Base-by-base conservation (phyloP, 2,888 invertebrate genomes). In the Nyleta sp. region DNA sequence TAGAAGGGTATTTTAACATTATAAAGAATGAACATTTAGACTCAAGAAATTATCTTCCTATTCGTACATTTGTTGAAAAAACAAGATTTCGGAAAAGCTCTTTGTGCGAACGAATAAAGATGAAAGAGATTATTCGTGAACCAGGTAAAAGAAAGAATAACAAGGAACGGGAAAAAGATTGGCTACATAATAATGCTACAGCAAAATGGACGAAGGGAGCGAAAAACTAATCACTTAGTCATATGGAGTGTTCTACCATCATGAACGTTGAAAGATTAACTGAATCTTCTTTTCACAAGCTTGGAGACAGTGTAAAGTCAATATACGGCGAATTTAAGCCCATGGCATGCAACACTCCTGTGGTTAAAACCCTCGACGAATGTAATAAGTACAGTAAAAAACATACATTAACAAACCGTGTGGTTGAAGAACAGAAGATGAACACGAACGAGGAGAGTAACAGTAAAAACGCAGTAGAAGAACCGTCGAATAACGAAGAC, bases 191-290 rank as follows among this genome's bases (percentile, higher is more conserved):
- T 1, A 20, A 53, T 35, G 35, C 53, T 0, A 18, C 11, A 7
- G 53, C 35, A 7, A 10, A 33, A 53, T 53, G 53, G 53, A 33
- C 35, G 8, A 53, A 35, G 35, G 35, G 22, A 35, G 6, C 8
- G 6, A 53, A 53, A 20, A 33, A 17, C 1, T 18, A 6, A 20
- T 18, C 20, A 35, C 5, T 11, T 1, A 53, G 53, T 53, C 53
- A 53, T 13, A 35, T 53, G 33, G 35, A 35, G n/a, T 53, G 53
- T 24, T 5, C 10, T 11, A 53, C 35, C 11, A 11, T 35, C 15
- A 11, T 35, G 28, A 57, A 40, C 1, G 11, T 40, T 35, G 35
- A 35, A 24, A 24, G 24, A 3, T 24, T 3, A 5, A 24, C 3
- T 24, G 24, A 24, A 24, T 24, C 24, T 7, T 3, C 7, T 3